Evolutionary conservation across 2,888 invertebrate species (phyloP), one percentile per base, ranked within the genome.

Genomic region (Phymatocera aterrima): DNA sequence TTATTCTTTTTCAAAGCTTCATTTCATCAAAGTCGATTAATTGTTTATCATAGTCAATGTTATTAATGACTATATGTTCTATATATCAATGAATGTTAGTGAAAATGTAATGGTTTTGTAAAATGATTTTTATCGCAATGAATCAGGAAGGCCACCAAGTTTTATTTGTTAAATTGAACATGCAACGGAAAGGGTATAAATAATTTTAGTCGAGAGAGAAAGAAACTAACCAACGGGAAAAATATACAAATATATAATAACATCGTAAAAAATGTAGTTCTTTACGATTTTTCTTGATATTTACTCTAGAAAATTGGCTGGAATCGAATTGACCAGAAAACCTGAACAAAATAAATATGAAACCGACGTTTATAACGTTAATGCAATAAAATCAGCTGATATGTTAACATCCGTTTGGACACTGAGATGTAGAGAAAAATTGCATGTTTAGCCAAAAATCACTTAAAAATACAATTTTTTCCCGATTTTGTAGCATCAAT

Each of bases 61-160:
- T 57, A 57, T 28, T 28, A 57, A 28, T 57, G n/a, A 28, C 28
- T 15, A 28, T 12, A 57, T 2, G 28, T 2, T 12, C 21, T 24
- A 24, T 57, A 37, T 64, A 37, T 64, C 37, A 64, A n/a, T 37
- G 15, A 64, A 24, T 37, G 21, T 64, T 64, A 64, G 57, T 64
- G 37, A 64, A 21, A 0, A 6, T 18, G 24, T 28, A 31, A 72
- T 51, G 37, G 51, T 34, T 72, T 48, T 48, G 51, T 34, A 72
- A 64, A 21, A 60, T 5, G 8, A 57, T 64, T n/a, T n/a, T n/a
- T n/a, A n/a, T n/a, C n/a, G n/a, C n/a, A n/a, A n/a, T n/a, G n/a
- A n/a, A n/a, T n/a, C n/a, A n/a, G n/a, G n/a, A n/a, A 72, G 51
- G 48, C 51, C 51, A 51, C 51, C 48, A 48, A 51, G 72, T 72